phyloP scores from a whole-genome alignment of 2,797 vertebrate genomes.

The Ciconia nigra region DNA sequence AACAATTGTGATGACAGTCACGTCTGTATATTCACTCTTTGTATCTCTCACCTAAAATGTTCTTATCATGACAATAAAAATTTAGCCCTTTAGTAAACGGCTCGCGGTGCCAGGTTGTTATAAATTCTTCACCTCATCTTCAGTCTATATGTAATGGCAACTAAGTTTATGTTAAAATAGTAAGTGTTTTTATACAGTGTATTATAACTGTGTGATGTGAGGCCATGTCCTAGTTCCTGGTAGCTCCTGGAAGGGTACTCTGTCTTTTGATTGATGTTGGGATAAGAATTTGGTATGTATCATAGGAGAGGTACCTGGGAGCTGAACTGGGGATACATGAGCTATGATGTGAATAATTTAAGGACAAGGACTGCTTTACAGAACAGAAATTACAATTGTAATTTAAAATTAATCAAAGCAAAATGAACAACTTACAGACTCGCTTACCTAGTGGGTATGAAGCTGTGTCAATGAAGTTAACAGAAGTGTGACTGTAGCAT shows the following conservation, averaged over 20 bases:
- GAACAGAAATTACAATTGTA: neutral
- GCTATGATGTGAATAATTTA: neutral
- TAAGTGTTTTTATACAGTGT: neutral
- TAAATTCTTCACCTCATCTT: neutral
- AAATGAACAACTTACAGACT: neutral
- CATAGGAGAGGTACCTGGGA: neutral
- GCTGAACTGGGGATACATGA: neutral
- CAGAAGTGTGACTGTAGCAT: neutral
- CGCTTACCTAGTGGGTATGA: neutral
- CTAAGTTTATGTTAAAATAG: neutral
- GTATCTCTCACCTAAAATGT: neutral
- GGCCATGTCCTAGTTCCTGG: neutral
- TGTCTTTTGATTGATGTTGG: neutral
- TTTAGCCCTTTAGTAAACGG: neutral
- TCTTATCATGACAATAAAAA: neutral
- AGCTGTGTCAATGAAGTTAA: neutral
- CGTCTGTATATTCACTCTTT: neutral
- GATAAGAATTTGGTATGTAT: neutral
- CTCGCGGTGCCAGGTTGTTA: neutral
- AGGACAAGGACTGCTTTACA: neutral
- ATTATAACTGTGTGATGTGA: neutral
- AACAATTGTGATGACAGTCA: neutral
- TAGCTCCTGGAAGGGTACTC: neutral
- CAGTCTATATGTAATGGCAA: neutral
- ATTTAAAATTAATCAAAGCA: neutral